A percentile compares a stretch with the other conserved stretches of the same genome.
phyloP scores from a whole-genome alignment of 1,140 invertebrate genomes.

The Brachionus rotundiformis region DNA sequence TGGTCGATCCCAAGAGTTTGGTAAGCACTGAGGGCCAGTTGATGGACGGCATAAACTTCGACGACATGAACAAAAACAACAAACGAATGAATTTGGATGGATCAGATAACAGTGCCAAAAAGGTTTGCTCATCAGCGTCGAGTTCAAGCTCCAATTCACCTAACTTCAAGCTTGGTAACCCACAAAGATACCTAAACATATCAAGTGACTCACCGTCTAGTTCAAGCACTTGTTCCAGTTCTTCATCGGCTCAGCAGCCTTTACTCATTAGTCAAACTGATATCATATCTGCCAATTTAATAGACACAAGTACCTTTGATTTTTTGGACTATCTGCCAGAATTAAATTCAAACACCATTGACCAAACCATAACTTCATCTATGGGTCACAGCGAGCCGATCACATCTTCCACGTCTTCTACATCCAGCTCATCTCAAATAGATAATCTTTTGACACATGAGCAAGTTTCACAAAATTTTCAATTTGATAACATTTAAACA shows the following conservation, averaged over 20 bases:
- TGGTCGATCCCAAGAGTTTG: slow-evolving; percentile 46
- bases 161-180: slow-evolving; percentile 26
- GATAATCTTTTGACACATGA: background rate
- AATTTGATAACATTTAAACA: slow-evolving; percentile 24
- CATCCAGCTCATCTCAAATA: background rate
- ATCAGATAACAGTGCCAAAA: background rate
- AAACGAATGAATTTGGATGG: slow-evolving; percentile 12
- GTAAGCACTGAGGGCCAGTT: background rate
- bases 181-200: background rate
- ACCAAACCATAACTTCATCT: slow-evolving; percentile 37
- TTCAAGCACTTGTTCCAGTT: background rate
- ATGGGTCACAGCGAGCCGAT: background rate
- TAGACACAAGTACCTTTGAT: slow-evolving; percentile 50
- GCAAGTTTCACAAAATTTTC: slow-evolving; percentile 31
- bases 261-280: background rate
- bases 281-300: slow-evolving; percentile 14
- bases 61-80: slow-evolving; percentile 24
- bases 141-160: slow-evolving; percentile 30
- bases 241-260: background rate
- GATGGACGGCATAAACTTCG: background rate
- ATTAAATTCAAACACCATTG: slow-evolving; percentile 49
- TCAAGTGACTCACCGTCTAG: slow-evolving; percentile 38
- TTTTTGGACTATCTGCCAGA: slow-evolving; percentile 51
- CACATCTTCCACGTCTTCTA: slow-evolving; percentile 4
- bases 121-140: background rate